Percentiles rank a stretch among this genome's conserved stretches.
phyloP scores from a whole-genome alignment of 37 sponge, comb jelly and placozoan species.

The Eunapius fragilis region DNA sequence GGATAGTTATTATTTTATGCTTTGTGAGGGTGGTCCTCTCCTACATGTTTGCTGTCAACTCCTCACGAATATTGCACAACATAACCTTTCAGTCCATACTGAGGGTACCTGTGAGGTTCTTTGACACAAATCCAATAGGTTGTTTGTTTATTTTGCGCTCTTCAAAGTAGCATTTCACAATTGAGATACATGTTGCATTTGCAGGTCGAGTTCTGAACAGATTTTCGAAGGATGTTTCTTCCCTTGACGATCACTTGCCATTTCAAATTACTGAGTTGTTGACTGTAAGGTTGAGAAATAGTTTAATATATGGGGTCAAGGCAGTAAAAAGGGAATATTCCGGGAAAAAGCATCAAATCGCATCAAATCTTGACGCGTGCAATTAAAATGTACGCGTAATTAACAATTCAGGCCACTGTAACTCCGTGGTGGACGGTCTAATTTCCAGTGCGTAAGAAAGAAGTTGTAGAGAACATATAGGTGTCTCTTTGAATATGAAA shows the following conservation, averaged over 20 bases:
- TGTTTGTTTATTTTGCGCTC: neutral
- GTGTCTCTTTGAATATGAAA: too few species aligned
- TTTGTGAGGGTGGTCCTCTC: conserved; percentile 32
- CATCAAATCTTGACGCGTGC: too few species aligned
- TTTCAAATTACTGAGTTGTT: conserved; percentile 45
- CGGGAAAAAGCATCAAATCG: too few species aligned
- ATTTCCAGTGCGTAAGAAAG: too few species aligned
- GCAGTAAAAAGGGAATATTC: too few species aligned
- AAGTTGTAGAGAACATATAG: too few species aligned
- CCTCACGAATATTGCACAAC: conserved; percentile 74
- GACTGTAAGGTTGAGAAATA: conserved; percentile 52
- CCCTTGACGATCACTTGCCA: conserved; percentile 62
- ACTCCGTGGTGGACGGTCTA: too few species aligned
- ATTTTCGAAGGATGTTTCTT: conserved; percentile 48
- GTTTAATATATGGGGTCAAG: neutral
- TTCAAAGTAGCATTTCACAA: too few species aligned
- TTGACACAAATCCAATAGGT: conserved; percentile 89
- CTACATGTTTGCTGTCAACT: conserved; percentile 53
- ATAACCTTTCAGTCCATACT: conserved; percentile 69
- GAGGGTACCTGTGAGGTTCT: conserved; percentile 75
- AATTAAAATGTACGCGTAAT: too few species aligned
- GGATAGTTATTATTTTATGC: conserved; percentile 33
- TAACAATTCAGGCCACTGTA: too few species aligned
- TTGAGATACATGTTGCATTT: neutral
- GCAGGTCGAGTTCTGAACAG: conserved; percentile 59